Percentiles rank a stretch among this genome's conserved stretches.
Evolutionary conservation across 1,140 invertebrate genomes (phyloP).

Genomic region (Sesamia nonagrioides): DNA sequence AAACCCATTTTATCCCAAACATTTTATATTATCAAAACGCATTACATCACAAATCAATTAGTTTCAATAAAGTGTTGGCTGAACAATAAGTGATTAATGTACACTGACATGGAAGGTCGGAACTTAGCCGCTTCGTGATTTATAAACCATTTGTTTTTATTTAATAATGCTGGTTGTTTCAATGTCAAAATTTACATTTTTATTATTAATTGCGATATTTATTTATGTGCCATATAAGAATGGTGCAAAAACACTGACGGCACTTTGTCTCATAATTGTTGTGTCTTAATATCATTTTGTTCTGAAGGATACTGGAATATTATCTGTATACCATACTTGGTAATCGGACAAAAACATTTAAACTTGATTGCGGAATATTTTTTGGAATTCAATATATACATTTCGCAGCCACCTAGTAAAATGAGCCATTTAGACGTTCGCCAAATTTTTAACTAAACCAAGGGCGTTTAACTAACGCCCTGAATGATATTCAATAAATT

Average conservation of each 20-base stretch:
- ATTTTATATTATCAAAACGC: neutral
- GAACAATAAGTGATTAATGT: conserved; percentile 45
- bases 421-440: no score
- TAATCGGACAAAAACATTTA: no score
- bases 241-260: conserved; percentile 6
- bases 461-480: no score
- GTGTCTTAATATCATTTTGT: neutral
- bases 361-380: no score
- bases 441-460: no score
- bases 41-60: conserved; percentile 48
- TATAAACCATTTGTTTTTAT: conserved; percentile 47
- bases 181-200: conserved; percentile 46
- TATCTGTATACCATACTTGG: no score
- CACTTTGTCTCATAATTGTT: conserved; percentile 9
- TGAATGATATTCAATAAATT: no score
- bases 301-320: neutral
- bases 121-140: conserved; percentile 26
- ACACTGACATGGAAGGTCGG: conserved; percentile 36
- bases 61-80: conserved; percentile 44
- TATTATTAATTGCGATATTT: conserved; percentile 44
- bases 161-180: conserved; percentile 40
- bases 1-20: conserved; percentile 2
- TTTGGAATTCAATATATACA: no score
- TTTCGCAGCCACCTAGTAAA: no score
- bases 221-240: conserved; percentile 12